Evolutionary conservation across 2,888 invertebrate genomes (phyloP), one percentile per base, ranked within the genome.

Genomic region (Andrena hattorfiana): DNA sequence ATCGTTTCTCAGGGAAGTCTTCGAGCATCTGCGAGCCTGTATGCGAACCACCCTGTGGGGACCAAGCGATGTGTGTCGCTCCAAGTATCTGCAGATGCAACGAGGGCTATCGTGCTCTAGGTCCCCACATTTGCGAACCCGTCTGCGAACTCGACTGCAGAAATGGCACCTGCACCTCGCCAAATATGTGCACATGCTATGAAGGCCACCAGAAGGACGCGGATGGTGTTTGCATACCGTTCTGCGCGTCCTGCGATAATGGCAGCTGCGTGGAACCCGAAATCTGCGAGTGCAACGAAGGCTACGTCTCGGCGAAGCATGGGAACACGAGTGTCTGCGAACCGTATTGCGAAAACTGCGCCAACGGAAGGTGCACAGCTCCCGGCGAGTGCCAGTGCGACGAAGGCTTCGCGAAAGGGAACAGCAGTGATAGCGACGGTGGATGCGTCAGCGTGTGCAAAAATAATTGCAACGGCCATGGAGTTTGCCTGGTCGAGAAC

Each of bases 351-450:
- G 78, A 90, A 0, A 84, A 86, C 0, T 95, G 95, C 87, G 48
- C 92, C 10, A 94, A 95, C 77, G 95, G 95, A 2, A 93, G 92
- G 42, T 95, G 95, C 78, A 92, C 94, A 16, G 94, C 93, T 0
- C 94, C 94, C 6, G 90, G 93, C 20, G 70, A 74, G 0, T 95
- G 95, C 72, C 83, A 84, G 1, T 94, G 94, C 67, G 93, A 94
- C 70, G 83, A 86, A 8, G 95, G 95, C 0, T 95, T 94, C 84
- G 94, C 85, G 16, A 74, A 76, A 4, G 75, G 81, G 26, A 79
- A 81, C 16, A 60, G 82, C 26, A 70, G 67, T 23, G 49, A 48
- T 5, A 51, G 54, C 26, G 42, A 16, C 13, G 3, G 81, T 75
- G 78, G 89, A 84, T 83, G 89, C 87, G 35, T 93, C 84, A 90